Conservation (phyloP, 30 jellyfish, hydroid and myxozoan genomes). For the Hydra vulgaris region DNA sequence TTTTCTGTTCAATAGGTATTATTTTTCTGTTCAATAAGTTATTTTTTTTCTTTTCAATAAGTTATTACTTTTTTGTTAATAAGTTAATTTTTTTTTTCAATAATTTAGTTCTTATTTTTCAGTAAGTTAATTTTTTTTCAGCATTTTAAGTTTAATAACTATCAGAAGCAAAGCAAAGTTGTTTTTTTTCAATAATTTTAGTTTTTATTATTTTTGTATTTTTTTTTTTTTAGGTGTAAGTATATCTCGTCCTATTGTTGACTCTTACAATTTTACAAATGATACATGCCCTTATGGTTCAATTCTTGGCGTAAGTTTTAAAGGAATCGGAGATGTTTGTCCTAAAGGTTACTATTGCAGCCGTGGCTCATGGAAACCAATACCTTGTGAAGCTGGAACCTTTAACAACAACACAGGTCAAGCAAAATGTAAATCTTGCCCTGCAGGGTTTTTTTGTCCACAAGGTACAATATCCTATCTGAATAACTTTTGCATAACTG, state of each 20-base stretch:
- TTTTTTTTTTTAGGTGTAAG: constrained; percentile 59
- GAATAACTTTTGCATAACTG: constrained; percentile 53
- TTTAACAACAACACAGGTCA: constrained; percentile 74
- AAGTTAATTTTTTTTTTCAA: too few species aligned
- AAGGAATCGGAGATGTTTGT: constrained; percentile 89
- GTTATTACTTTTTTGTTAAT: too few species aligned
- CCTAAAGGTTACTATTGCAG: constrained; percentile 84
- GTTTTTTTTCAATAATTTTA: too few species aligned
- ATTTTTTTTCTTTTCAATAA: not conserved
- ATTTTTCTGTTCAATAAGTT: too few species aligned
- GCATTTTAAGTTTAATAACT: too few species aligned
- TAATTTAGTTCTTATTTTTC: too few species aligned
- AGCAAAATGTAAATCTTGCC: constrained; percentile 65
- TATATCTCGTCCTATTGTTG: constrained; percentile 59
- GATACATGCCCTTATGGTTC: constrained; percentile 85
- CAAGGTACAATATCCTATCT: constrained; percentile 39
- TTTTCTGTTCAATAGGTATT: constrained; percentile 77
- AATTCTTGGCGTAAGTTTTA: constrained; percentile 67
- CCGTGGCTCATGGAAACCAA: constrained; percentile 53
- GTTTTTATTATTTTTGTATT: not conserved
- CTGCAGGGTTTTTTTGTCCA: constrained; percentile 91
- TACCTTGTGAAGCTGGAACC: constrained; percentile 69
- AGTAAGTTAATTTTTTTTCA: too few species aligned
- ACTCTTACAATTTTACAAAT: constrained; percentile 72
- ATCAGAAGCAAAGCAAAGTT: too few species aligned